phyloP scores from a whole-genome alignment of 2,113 vertebrate genomes.

The Albula goreensis region DNA sequence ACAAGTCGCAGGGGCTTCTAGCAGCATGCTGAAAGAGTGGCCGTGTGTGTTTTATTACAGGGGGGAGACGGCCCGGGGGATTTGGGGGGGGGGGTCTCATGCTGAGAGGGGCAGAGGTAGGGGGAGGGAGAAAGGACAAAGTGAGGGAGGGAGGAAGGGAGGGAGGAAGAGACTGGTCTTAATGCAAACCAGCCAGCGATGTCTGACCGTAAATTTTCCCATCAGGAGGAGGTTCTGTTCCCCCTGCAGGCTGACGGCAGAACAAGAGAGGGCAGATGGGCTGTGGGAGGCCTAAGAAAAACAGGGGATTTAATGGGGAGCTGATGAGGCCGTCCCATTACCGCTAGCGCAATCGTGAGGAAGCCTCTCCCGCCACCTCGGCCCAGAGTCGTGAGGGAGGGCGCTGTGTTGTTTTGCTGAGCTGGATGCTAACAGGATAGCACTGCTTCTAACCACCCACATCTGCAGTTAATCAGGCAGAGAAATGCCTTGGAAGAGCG shows the following conservation, averaged over 20 bases:
- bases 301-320: slow-evolving; percentile 37
- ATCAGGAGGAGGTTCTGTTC: slow-evolving; percentile 42
- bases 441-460: background rate
- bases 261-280: slow-evolving; percentile 32
- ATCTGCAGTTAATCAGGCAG: slow-evolving; percentile 8
- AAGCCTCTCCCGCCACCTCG: no score
- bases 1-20: slow-evolving; percentile 44
- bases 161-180: slow-evolving; percentile 10
- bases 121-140: background rate
- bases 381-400: background rate
- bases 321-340: background rate
- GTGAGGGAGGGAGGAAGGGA: background rate
- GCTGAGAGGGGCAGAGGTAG: background rate
- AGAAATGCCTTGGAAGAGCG: background rate
- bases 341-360: background rate
- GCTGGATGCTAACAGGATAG: background rate
- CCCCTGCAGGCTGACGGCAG: background rate
- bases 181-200: slow-evolving; percentile 40
- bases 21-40: slow-evolving; percentile 56
- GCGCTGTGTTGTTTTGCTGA: background rate
- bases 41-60: slow-evolving; percentile 64
- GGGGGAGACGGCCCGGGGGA: slow-evolving; percentile 24
- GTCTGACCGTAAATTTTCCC: slow-evolving; percentile 28
- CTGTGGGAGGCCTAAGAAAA: slow-evolving; percentile 43
- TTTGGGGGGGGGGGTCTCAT: background rate